These are phyloP conservation scores for Lepeophtheirus nordmannii DNA, from an alignment of 2,888 invertebrate genomes.

Conservation along the genomic window DNA sequence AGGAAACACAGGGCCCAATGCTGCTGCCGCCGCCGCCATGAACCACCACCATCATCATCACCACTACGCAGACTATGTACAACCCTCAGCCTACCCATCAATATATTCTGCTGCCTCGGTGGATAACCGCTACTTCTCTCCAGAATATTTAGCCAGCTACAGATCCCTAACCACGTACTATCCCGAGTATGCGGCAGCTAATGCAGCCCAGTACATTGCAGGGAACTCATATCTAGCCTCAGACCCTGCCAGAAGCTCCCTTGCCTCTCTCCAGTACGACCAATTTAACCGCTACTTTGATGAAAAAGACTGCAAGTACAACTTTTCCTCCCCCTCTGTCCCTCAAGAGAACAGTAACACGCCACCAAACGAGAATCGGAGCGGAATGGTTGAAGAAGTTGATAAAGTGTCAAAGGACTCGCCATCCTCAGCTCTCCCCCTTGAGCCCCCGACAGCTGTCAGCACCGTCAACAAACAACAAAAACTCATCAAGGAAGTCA, in stretches of 20 bases:
- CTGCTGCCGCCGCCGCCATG: slow-evolving; percentile 25
- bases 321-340: background rate
- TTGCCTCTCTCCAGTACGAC: slow-evolving; percentile 47
- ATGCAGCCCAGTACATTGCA: slow-evolving; percentile 45
- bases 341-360: too few relatives aligned
- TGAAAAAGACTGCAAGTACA: slow-evolving; percentile 15
- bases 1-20: slow-evolving; percentile 12
- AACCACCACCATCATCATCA: slow-evolving; percentile 29
- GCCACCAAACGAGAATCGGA: too few relatives aligned
- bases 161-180: slow-evolving; percentile 69
- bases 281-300: slow-evolving; percentile 18
- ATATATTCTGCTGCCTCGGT: slow-evolving; percentile 45
- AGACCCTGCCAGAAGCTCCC: slow-evolving; percentile 38
- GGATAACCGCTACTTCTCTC: slow-evolving; percentile 38
- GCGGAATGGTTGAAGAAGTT: too few relatives aligned
- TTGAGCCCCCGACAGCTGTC: slow-evolving; percentile 8
- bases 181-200: slow-evolving; percentile 44
- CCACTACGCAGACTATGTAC: slow-evolving; percentile 44
- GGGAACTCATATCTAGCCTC: slow-evolving; percentile 65
- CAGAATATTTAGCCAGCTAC: slow-evolving; percentile 38
- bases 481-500: slow-evolving; percentile 15
- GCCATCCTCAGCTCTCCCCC: slow-evolving; percentile 15
- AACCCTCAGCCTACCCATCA: slow-evolving; percentile 27
- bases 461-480: slow-evolving; percentile 25
- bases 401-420: too few relatives aligned